A percentile compares a stretch with the other conserved stretches of the same genome.
phyloP scores from a whole-genome alignment of 1,140 invertebrate genomes.

The Drosophila miranda region DNA sequence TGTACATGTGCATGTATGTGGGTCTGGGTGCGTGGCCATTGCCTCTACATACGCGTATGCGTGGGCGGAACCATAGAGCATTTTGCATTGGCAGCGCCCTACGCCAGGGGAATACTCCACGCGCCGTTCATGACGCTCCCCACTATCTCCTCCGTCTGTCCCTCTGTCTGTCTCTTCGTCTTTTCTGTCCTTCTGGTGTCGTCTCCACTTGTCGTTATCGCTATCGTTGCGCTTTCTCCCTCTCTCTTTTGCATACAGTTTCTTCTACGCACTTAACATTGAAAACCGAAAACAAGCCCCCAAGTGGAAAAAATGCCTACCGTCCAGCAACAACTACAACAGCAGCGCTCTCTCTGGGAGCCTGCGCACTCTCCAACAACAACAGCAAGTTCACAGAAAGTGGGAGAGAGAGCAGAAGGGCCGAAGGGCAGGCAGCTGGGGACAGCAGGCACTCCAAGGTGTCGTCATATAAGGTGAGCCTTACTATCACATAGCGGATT shows the following conservation, averaged over 20 bases:
- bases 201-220: constrained; percentile 35
- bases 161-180: constrained; percentile 12
- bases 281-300: constrained; percentile 79
- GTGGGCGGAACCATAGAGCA: constrained; percentile 21
- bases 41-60: neutral
- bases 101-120: constrained; percentile 40
- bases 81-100: constrained; percentile 46
- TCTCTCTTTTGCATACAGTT: constrained; percentile 37
- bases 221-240: constrained; percentile 33
- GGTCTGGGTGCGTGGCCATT: constrained; percentile 3
- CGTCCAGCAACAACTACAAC: constrained; percentile 20
- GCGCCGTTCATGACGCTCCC: constrained; percentile 6
- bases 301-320: constrained; percentile 63
- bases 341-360: constrained; percentile 28
- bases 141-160: constrained; percentile 2
- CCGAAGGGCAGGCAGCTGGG: too few relatives aligned
- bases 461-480: too few relatives aligned
- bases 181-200: constrained; percentile 11
- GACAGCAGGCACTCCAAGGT: too few relatives aligned
- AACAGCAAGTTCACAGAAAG: constrained; percentile 10
- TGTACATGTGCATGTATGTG: neutral
- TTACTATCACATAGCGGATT: too few relatives aligned
- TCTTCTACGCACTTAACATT: constrained; percentile 73
- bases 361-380: constrained; percentile 35
- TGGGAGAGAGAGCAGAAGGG: neutral